Evolutionary conservation across 2,888 invertebrate genomes (phyloP), one percentile per base, ranked within the genome.

Genomic region (Pammene fasciana): DNA sequence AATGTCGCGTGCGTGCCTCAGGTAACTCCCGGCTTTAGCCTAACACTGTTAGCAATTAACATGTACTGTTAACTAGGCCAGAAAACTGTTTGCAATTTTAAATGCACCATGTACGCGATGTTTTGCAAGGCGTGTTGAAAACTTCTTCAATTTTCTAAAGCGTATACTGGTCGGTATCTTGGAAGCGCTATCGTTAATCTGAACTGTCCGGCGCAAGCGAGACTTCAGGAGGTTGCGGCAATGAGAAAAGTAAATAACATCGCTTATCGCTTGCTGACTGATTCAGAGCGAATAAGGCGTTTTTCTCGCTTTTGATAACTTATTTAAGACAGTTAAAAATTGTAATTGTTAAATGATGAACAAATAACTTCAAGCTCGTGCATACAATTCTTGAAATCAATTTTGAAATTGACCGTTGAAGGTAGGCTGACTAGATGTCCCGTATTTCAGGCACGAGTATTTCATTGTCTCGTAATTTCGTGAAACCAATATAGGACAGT

Each of bases 1-100:
- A 87, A 90, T 88, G 87, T 86, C 77, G 78, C 80, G 90, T 86
- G 87, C 90, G 87, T 89, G 90, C 87, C 82, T 77, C 73, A 80
- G 81, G 85, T 87, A 86, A 79, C 82, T 82, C 80, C 80, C 73
- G 74, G 80, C 79, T 78, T 60, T 70, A 67, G 61, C 61, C 34
- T 56, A 75, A 75, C 76, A 77, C 79, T 76, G 75, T 74, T 71
- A 73, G 77, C 79, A 82, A 83, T 86, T 84, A 81, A 77, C 57
- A 65, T 14, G 66, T 65, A 80, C 82, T 79, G 60, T 60, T 70
- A 84, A 82, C 84, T 84, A 81, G 80, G 80, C 66, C 84, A 82
- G 77, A 82, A 77, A 79, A 83, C 81, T 80, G 80, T 78, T 82
- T 74, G 75, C 75, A 82, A 78, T 80, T 79, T 65, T 78, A 77